These are phyloP conservation scores for Cephalotes varians DNA, from an alignment of 2,888 invertebrate species.

Conservation along the genomic window DNA sequence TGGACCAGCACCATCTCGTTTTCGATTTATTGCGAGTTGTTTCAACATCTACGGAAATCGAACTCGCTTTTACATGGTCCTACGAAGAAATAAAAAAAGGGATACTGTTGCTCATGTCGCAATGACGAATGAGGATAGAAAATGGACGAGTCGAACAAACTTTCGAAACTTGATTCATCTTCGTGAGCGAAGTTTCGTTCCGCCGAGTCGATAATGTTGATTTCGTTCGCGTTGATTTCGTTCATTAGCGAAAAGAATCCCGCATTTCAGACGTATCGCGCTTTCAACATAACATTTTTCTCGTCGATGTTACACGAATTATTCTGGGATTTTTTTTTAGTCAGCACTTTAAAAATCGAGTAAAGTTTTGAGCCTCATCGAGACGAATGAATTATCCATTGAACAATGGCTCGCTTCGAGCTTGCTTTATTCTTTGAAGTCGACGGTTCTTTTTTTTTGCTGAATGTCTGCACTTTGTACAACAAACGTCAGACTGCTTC, in stretches of 20 bases:
- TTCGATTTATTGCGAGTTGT: constrained; percentile 62
- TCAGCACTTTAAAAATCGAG: constrained; percentile 1
- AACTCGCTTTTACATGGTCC: constrained; percentile 52
- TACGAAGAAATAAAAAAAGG: neutral
- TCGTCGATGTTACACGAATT: constrained; percentile 48
- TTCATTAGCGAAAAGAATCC: constrained; percentile 1
- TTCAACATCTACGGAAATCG: constrained; percentile 57
- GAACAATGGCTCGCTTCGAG: neutral
- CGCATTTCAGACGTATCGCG: constrained; percentile 12
- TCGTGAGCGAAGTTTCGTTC: constrained; percentile 34
- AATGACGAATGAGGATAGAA: neutral
- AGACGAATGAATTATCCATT: constrained; percentile 9
- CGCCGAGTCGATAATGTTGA: constrained; percentile 39
- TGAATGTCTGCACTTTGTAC: neutral
- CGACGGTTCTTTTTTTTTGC: constrained; percentile 1
- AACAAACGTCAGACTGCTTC: neutral
- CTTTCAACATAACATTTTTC: constrained; percentile 11
- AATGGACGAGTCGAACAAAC: constrained; percentile 17
- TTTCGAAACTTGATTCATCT: constrained; percentile 47
- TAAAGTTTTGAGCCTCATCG: neutral
- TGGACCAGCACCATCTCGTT: constrained; percentile 31
- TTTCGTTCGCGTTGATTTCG: constrained; percentile 54
- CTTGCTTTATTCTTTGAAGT: constrained; percentile 21
- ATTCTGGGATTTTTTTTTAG: neutral
- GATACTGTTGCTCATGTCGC: neutral